A percentile compares a stretch with the other conserved stretches of the same genome.
Conservation (phyloP, 2,888 invertebrate genomes). For the Spicauda simplicius region DNA sequence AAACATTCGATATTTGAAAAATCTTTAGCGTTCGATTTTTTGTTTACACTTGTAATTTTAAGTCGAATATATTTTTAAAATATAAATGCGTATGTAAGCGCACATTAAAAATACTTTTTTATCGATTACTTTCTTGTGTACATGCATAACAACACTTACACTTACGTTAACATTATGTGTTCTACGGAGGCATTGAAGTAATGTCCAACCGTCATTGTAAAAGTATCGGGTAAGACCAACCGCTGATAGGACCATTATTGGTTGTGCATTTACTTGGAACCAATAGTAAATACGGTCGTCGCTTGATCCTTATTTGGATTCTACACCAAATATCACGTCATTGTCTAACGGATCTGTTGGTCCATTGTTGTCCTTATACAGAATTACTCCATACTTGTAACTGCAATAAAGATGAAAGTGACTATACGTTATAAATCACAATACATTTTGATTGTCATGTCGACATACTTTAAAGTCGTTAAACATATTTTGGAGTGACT, state of each 20-base stretch:
- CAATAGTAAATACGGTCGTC: not conserved
- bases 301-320: not conserved
- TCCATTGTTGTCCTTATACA: conserved; percentile 15
- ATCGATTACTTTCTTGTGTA: too few relatives aligned
- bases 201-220: conserved; percentile 1
- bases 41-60: too few relatives aligned
- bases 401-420: not conserved
- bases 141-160: not conserved
- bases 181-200: not conserved
- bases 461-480: not conserved
- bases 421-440: not conserved
- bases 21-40: too few relatives aligned
- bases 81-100: too few relatives aligned
- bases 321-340: conserved; percentile 9
- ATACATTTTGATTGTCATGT: not conserved
- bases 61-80: too few relatives aligned
- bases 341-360: conserved; percentile 4
- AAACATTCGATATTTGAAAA: too few relatives aligned
- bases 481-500: not conserved
- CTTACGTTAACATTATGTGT: not conserved
- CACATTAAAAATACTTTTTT: too few relatives aligned
- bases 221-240: conserved; percentile 1
- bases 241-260: not conserved
- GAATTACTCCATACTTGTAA: not conserved
- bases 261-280: not conserved